Evolutionary conservation across 2,888 invertebrate species (phyloP).

Genomic region (Lymantria dispar): DNA sequence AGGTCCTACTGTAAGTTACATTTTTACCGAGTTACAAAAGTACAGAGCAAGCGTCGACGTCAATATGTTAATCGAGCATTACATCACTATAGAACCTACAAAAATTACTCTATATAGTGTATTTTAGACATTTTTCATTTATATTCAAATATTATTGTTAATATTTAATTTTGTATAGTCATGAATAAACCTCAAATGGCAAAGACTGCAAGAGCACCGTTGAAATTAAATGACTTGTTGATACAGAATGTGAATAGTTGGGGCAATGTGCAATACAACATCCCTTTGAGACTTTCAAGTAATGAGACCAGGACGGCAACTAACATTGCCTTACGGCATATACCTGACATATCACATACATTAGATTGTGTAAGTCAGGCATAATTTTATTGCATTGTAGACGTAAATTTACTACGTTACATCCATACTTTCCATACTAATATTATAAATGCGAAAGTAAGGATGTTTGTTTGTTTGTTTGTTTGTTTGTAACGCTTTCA

Average conservation of each 20-base stretch:
- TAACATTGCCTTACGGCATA: constrained; percentile 61
- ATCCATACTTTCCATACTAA: no score
- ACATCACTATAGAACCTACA: no score
- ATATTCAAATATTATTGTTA: neutral
- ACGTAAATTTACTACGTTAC: no score
- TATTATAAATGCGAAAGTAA: no score
- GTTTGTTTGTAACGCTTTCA: no score
- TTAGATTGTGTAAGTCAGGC: constrained; percentile 65
- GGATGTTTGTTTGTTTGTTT: no score
- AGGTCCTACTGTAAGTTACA: no score
- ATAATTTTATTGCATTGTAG: no score
- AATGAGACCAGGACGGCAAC: constrained; percentile 66
- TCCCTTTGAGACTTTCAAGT: constrained; percentile 61
- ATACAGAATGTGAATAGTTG: constrained; percentile 72
- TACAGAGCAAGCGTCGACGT: no score
- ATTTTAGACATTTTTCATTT: neutral
- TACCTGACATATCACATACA: constrained; percentile 64
- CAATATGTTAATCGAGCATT: no score
- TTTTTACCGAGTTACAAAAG: no score
- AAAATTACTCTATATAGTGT: no score
- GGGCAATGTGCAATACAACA: constrained; percentile 76
- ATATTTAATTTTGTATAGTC: constrained; percentile 7
- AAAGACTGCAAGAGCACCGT: constrained; percentile 37
- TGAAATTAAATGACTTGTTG: constrained; percentile 56
- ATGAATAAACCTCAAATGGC: constrained; percentile 40